Evolutionary conservation across 2,113 vertebrate species (phyloP).

Genomic region (Petaurus breviceps): DNA sequence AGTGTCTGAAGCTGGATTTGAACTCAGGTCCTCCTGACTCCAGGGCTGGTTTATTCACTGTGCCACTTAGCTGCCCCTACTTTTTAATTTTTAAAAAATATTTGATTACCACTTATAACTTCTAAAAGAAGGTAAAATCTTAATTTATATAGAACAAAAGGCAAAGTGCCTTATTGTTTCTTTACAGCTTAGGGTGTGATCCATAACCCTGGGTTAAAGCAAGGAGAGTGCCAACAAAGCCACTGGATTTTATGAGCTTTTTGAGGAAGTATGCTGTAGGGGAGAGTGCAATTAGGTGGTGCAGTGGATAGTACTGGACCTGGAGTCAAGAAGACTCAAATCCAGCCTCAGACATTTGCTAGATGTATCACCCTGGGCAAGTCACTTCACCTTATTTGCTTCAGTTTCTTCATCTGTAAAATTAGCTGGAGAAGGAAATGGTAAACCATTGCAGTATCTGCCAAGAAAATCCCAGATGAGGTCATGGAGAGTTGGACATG

Average conservation of each 20-base stretch:
- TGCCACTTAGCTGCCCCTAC: too few species aligned
- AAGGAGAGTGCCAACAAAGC: conserved; percentile 13
- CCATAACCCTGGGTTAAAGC: conserved; percentile 13
- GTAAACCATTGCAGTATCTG: not conserved
- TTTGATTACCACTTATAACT: not conserved
- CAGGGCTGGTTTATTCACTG: too few species aligned
- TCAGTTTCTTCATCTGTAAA: not conserved
- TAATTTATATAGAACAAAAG: conserved; percentile 9
- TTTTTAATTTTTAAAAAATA: too few species aligned
- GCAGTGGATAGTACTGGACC: not conserved
- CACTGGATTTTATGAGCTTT: conserved; percentile 2
- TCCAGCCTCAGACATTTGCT: not conserved
- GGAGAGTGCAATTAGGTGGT: not conserved
- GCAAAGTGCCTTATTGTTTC: not conserved
- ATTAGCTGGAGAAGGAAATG: not conserved
- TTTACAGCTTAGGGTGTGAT: not conserved
- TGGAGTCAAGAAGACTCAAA: not conserved
- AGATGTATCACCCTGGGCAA: not conserved
- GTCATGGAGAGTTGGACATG: not conserved
- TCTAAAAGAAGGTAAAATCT: conserved; percentile 19
- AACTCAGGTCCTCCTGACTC: too few species aligned
- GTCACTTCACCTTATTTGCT: not conserved
- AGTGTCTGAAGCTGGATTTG: too few species aligned
- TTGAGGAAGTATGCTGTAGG: not conserved
- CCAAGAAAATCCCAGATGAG: not conserved